Evolutionary conservation across 2,113 vertebrate species (phyloP).

Genomic region (Pica pica): DNA sequence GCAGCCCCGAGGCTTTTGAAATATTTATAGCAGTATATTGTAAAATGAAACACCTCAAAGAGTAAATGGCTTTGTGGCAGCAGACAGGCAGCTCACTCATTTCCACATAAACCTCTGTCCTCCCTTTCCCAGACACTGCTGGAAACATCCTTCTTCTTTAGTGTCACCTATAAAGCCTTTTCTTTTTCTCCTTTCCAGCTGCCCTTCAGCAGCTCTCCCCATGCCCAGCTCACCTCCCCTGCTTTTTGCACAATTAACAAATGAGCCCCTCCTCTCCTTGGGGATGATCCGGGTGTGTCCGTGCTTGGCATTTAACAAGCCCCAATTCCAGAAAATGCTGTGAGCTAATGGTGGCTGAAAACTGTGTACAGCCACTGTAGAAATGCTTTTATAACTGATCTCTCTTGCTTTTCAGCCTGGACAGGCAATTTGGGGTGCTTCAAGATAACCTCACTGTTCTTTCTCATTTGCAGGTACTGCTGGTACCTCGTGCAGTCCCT

Average conservation of each 20-base stretch:
- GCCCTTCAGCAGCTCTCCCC: background rate
- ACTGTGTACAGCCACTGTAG: background rate
- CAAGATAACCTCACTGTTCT: background rate
- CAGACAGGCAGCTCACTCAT: background rate
- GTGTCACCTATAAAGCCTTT: background rate
- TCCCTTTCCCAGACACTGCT: background rate
- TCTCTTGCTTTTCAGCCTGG: background rate
- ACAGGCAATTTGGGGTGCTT: background rate
- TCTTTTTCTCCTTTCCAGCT: background rate
- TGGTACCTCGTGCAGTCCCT: background rate
- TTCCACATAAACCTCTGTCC: background rate
- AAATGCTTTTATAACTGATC: background rate
- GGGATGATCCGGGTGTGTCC: fast-evolving
- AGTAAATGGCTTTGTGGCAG: background rate
- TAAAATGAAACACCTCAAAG: background rate
- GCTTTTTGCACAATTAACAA: background rate
- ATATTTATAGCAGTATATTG: background rate
- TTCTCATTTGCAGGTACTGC: background rate
- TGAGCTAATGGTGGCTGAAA: background rate
- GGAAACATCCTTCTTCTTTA: background rate
- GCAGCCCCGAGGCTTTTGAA: background rate
- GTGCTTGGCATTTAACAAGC: background rate
- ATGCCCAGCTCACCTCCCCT: background rate
- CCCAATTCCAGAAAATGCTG: background rate
- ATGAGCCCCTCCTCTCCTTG: background rate